These are phyloP conservation scores for Misgurnus anguillicaudatus DNA, from an alignment of 2,113 vertebrate species.

Conservation along the genomic window DNA sequence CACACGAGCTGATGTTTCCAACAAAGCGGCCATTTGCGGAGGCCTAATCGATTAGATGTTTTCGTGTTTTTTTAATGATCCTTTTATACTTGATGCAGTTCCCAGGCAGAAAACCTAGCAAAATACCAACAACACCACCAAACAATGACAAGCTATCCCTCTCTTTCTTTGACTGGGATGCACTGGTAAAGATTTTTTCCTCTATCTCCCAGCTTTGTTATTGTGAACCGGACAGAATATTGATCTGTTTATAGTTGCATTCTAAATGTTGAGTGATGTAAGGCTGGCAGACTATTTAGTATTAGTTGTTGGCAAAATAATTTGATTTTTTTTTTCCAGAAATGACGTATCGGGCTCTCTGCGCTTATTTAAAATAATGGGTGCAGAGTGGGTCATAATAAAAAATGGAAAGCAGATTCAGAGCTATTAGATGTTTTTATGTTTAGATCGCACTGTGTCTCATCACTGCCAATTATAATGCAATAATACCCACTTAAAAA, in stretches of 20 bases:
- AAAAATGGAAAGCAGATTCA: conserved; percentile 6
- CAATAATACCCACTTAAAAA: background rate
- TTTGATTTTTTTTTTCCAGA: conserved; percentile 66
- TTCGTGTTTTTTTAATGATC: conserved; percentile 68
- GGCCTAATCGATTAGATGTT: conserved; percentile 62
- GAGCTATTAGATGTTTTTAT: conserved; percentile 39
- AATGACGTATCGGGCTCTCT: conserved; percentile 53
- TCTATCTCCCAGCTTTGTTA: conserved; percentile 38
- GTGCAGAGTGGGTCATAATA: conserved; percentile 48
- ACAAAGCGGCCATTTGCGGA: conserved; percentile 35
- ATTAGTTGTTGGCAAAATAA: conserved; percentile 67
- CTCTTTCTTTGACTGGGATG: conserved; percentile 25
- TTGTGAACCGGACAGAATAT: conserved; percentile 62
- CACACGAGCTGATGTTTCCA: conserved; percentile 14
- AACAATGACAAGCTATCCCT: conserved; percentile 21
- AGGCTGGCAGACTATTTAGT: conserved; percentile 55
- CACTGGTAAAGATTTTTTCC: conserved; percentile 54
- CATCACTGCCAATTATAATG: conserved; percentile 9
- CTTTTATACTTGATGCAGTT: conserved; percentile 55
- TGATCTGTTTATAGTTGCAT: conserved; percentile 71
- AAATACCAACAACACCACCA: conserved; percentile 11
- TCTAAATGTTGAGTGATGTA: conserved; percentile 59
- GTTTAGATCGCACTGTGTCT: conserved; percentile 14
- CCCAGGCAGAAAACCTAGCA: background rate
- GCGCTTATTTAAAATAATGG: conserved; percentile 70